phyloP scores from a whole-genome alignment of 2,888 invertebrate species.

The Scaptomyza caliginosa region DNA sequence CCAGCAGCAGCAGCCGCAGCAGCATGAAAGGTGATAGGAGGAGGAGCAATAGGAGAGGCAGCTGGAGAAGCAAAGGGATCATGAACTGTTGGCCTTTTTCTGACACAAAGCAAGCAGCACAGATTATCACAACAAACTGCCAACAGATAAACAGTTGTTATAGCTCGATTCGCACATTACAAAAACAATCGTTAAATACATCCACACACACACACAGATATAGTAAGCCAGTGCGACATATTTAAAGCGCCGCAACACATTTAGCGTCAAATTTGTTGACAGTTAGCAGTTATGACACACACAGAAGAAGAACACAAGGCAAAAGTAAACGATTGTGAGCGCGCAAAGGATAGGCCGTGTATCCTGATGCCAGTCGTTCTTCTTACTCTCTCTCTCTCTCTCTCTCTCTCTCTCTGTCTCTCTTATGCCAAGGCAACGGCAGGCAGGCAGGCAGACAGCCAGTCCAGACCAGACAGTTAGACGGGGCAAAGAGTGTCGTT shows the following conservation, averaged over 20 bases:
- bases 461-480: slow-evolving; percentile 40
- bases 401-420: not conserved
- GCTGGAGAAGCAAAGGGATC: slow-evolving; percentile 12
- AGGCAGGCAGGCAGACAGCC: slow-evolving; percentile 15
- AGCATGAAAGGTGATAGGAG: no score
- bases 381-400: no score
- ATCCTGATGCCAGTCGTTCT: slow-evolving; percentile 22
- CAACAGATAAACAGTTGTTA: slow-evolving; percentile 55
- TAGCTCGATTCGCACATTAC: slow-evolving; percentile 43
- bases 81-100: slow-evolving; percentile 34
- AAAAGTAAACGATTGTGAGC: slow-evolving; percentile 52
- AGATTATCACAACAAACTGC: slow-evolving; percentile 56
- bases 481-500: slow-evolving; percentile 38
- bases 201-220: slow-evolving; percentile 3
- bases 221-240: slow-evolving; percentile 52
- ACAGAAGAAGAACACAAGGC: slow-evolving; percentile 38
- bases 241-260: slow-evolving; percentile 67
- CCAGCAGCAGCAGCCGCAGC: not conserved
- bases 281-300: slow-evolving; percentile 64
- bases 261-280: slow-evolving; percentile 72
- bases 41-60: not conserved
- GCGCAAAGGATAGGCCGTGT: slow-evolving; percentile 42
- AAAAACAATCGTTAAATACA: slow-evolving; percentile 38
- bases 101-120: slow-evolving; percentile 20
- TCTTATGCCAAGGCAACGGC: not conserved